Evolutionary conservation across 2,797 vertebrate species (phyloP), one percentile per base, ranked within the genome.

Genomic region (Aulostomus chinensis): DNA sequence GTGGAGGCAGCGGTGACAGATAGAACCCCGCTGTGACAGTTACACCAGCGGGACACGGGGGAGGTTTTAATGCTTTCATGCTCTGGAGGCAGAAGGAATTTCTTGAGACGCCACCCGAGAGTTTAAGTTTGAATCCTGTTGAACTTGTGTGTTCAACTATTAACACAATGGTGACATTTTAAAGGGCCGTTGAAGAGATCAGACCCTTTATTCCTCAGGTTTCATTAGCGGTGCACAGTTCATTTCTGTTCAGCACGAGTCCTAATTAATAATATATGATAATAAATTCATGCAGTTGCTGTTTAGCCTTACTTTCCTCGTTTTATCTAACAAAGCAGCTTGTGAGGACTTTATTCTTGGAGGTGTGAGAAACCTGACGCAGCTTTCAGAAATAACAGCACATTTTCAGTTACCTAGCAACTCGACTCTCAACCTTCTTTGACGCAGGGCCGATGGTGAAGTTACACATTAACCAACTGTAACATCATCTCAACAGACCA

Each of bases 371-470:
- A 78, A 74, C 52, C 45, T 86, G 84, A 89, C 71, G 84, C 77
- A 54, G 63, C 83, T 85, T 79, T 89, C 86, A 87, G 81, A 89
- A 91, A 91, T 90, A 90, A 91, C 78, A 67, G 62, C 74, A 70
- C 46, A 33, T 67, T 80, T 80, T 71, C 83, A 60, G 89, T 91
- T 89, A 67, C 89, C 87, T 78, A 88, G 89, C 89, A 91, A 91
- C 89, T 72, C 58, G 11, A 25, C 59, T 55, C 78, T 45, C 83
- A 81, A 75, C 56, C 74, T 55, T 63, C 60, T 73, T 63, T 82
- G 78, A 82, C 39, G 33, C 48, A 28, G 58, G 7, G 32, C 33
- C 68, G 64, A 79, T 69, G 68, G 29, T 61, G 63, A n/a, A 84
- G 61, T 76, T 72, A 50, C 74, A 68, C 59, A 55, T 65, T 47